Evolutionary conservation across 2,888 invertebrate genomes (phyloP), one percentile per base, ranked within the genome.

Genomic region (Endotricha flammealis): DNA sequence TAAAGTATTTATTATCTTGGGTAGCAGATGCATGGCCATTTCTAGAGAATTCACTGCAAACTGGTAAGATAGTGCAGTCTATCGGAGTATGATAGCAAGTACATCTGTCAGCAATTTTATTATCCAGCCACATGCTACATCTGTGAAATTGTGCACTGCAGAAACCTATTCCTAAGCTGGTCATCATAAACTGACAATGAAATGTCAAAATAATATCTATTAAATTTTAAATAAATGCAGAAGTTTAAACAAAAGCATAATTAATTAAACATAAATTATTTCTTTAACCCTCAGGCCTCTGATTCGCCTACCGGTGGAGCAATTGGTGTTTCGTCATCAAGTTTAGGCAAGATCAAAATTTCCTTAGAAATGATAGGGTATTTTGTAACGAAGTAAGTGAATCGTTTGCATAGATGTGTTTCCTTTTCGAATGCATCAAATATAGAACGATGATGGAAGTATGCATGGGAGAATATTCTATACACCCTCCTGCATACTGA

Each of bases 401-500:
- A 99, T 66, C 95, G 91, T 74, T 95, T 94, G 87, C 99, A 99
- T 46, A 99, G 88, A 75, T 93, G 96, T 13, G 98, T 98, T 81
- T 97, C 96, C 64, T 93, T 93, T 90, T 99, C 99, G 86, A 99
- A 99, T 53, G 97, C 95, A 86, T 99, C 98, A 88, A 99, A 99
- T 74, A 99, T 93, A 53, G 92, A 90, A 57, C 96, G 90, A 81
- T 99, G 99, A 83, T 99, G 99, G 79, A 97, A 99, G 81, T 97
- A 99, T 17, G 99, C 99, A 87, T 99, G 99, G 31, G 99, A 99
- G 82, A 99, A 99, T 75, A 99, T 99, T 87, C 99, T 92, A 79
- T 99, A 99, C 1, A 99, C 99, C 60, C 99, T 91, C 59, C 99
- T 91, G 81, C 99, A 99, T 6, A 99, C 99, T 27, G 99, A 99